phyloP scores from a whole-genome alignment of 1,140 invertebrate species.

The Matsumurasca onukii region DNA sequence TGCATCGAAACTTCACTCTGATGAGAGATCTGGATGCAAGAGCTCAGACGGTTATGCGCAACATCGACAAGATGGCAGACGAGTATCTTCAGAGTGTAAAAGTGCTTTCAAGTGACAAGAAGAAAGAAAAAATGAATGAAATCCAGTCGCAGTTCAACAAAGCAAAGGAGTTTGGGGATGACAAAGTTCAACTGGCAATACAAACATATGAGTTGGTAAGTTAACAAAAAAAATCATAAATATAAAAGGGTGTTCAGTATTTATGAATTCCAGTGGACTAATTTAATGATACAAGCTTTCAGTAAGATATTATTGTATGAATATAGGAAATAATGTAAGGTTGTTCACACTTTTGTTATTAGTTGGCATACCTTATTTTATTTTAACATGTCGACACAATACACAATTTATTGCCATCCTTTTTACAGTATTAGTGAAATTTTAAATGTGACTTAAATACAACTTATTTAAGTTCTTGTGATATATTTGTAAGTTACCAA shows the following conservation, averaged over 20 bases:
- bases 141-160: slow-evolving; percentile 88
- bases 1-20: slow-evolving; percentile 93
- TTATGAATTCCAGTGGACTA: not conserved
- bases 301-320: too few species aligned
- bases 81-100: slow-evolving; percentile 75
- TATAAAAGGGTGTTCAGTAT: slow-evolving; percentile 8
- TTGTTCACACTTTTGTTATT: too few species aligned
- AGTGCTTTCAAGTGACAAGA: slow-evolving; percentile 66
- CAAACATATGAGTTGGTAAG: slow-evolving; percentile 94
- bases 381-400: too few species aligned
- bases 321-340: too few species aligned
- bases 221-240: not conserved
- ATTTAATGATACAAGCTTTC: too few species aligned
- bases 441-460: too few species aligned
- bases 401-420: too few species aligned
- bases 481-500: too few species aligned
- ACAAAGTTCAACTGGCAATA: slow-evolving; percentile 96
- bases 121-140: slow-evolving; percentile 78
- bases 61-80: slow-evolving; percentile 84
- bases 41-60: slow-evolving; percentile 86
- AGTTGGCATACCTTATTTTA: too few species aligned
- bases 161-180: slow-evolving; percentile 92
- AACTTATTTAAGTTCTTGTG: too few species aligned
- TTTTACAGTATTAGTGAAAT: too few species aligned
- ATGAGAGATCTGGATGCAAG: slow-evolving; percentile 93